A percentile compares a stretch with the other conserved stretches of the same genome.
Conservation (phyloP, 2,888 invertebrate genomes). For the Epistrophella euchroma region DNA sequence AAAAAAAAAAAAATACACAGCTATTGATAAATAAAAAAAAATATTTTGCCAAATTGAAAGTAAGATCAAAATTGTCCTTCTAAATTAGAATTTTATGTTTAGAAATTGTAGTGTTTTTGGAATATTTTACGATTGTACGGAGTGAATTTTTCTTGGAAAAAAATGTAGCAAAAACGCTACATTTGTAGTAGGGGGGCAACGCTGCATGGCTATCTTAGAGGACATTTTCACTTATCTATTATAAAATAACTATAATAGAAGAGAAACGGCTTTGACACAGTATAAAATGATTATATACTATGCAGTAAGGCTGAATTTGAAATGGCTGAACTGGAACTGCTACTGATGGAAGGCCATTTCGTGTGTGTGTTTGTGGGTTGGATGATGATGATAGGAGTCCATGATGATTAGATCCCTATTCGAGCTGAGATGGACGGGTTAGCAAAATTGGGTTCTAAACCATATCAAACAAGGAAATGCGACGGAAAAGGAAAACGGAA, state of each 20-base stretch:
- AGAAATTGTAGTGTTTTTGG: too few species aligned
- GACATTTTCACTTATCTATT: neutral
- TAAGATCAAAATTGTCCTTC: too few species aligned
- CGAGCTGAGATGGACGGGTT: neutral
- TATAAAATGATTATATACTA: conserved; percentile 6
- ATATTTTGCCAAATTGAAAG: too few species aligned
- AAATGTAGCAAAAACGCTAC: too few species aligned
- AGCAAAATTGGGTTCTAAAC: conserved; percentile 17
- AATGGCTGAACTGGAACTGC: neutral
- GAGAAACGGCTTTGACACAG: conserved; percentile 6
- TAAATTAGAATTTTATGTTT: too few species aligned
- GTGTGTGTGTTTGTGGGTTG: neutral
- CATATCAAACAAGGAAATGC: conserved; percentile 53
- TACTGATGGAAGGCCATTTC: neutral
- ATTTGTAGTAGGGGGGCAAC: too few species aligned
- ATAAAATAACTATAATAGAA: neutral
- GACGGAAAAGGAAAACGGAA: conserved; percentile 65
- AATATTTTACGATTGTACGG: too few species aligned
- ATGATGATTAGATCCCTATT: neutral
- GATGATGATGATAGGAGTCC: neutral
- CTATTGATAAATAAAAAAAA: too few species aligned
- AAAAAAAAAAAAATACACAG: too few species aligned
- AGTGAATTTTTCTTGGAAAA: too few species aligned
- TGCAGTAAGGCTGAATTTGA: conserved; percentile 7
- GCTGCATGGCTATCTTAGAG: neutral